Evolutionary conservation across 2,113 vertebrate genomes (phyloP), one percentile per base, ranked within the genome.

Genomic region (Albula goreensis): DNA sequence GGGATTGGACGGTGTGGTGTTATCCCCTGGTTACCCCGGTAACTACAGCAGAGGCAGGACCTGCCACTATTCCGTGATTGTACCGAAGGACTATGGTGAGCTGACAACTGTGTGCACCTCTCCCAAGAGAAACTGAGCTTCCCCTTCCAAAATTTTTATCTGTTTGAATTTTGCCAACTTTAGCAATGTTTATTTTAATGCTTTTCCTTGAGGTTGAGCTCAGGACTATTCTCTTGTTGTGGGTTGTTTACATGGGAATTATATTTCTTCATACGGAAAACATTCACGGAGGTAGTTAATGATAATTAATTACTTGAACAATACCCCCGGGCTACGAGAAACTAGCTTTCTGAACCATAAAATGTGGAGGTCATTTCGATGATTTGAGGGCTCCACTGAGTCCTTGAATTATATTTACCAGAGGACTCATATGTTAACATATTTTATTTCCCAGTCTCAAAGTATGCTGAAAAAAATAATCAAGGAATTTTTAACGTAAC

Each of bases 1-100:
- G 0, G 97, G 97, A 70, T 94, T 97, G 0, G 98, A 99, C 0
- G 98, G 98, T 19, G 97, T 99, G 0, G 97, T 99, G 81, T 93
- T 99, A 84, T 99, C 98, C 50, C 98, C 98, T 0, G 97, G 96
- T 91, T 99, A 97, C 74, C 98, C 98, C 74, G 97, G 96, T 88
- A 99, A 99, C 94, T 99, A 99, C 93, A 98, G 95, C 93, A 96
- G 93, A 1, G 95, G 97, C 84, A 96, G 97, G 86, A 96, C 93
- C 84, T 99, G 98, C 91, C 91, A 98, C 49, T 99, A 99, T 93
- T 97, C 97, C 85, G 96, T 99, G 87, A 92, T 95, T 0, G 98
- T 99, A 84, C 97, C 98, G 0, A 96, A 97, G 92, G 98, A 99
- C 93, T 99, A 99, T 0, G 98, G 98, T 99, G 96, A 87, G 85